These are phyloP conservation scores for Metridium senile DNA, from an alignment of 92 coral and sea anemone genomes.

Conservation along the genomic window DNA sequence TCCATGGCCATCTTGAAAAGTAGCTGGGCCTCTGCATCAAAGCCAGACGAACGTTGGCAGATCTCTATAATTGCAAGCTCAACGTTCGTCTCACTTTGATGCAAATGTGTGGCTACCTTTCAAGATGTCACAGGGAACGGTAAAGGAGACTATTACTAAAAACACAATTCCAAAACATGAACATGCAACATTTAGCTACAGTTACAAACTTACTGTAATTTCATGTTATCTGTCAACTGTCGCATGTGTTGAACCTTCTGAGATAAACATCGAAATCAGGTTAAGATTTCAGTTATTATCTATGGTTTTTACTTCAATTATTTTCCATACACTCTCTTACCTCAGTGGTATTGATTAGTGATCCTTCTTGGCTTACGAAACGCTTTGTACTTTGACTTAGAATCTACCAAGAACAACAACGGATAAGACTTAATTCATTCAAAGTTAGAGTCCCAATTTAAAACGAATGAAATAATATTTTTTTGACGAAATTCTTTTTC, in stretches of 20 bases:
- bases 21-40: no score
- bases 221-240: slow-evolving; percentile 51
- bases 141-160: no score
- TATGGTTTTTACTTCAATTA: neutral
- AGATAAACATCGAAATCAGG: neutral
- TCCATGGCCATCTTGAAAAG: no score
- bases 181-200: neutral
- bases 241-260: slow-evolving; percentile 44
- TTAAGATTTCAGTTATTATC: neutral
- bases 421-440: no score
- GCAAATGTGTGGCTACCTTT: no score
- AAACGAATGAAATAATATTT: no score
- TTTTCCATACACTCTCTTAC: slow-evolving; percentile 10
- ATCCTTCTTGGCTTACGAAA: slow-evolving; percentile 75
- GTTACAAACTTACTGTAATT: slow-evolving; percentile 59
- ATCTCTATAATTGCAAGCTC: no score
- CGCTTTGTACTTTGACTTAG: slow-evolving; percentile 72
- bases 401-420: slow-evolving; percentile 43
- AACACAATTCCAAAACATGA: no score
- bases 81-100: no score
- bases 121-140: no score
- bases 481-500: neutral
- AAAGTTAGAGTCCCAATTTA: no score
- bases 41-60: no score
- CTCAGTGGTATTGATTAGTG: slow-evolving; percentile 66